phyloP scores from a whole-genome alignment of 2,888 invertebrate species.

The Leucophenga montana region DNA sequence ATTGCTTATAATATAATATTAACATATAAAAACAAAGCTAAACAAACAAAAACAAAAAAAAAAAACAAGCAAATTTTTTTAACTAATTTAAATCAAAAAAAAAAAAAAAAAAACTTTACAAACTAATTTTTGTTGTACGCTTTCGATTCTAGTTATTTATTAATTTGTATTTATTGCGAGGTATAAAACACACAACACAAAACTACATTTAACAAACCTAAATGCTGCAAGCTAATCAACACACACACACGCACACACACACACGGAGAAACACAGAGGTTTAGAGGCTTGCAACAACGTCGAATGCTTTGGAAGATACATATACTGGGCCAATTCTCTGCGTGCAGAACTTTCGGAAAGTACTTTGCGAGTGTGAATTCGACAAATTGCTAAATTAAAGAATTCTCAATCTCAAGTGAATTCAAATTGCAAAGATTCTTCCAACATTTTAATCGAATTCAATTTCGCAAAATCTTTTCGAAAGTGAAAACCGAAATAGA shows the following conservation, averaged over 20 bases:
- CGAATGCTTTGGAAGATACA: too few relatives aligned
- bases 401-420: too few relatives aligned
- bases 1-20: background rate
- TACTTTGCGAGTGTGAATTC: too few relatives aligned
- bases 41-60: background rate
- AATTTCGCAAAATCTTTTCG: too few relatives aligned
- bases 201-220: background rate
- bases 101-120: background rate
- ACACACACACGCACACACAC: conserved; percentile 13
- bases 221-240: background rate
- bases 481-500: too few relatives aligned
- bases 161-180: conserved; percentile 1
- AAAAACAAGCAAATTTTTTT: too few relatives aligned
- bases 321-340: too few relatives aligned
- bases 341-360: too few relatives aligned
- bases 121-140: background rate
- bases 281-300: conserved; percentile 29
- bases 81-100: background rate
- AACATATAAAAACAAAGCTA: background rate
- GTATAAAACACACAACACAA: background rate
- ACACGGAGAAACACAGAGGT: background rate
- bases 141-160: conserved; percentile 1
- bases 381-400: too few relatives aligned
- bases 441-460: too few relatives aligned
- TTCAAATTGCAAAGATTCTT: too few relatives aligned